Evolutionary conservation across 2,888 invertebrate species (phyloP).

Genomic region (Stenotaenia linearis): DNA sequence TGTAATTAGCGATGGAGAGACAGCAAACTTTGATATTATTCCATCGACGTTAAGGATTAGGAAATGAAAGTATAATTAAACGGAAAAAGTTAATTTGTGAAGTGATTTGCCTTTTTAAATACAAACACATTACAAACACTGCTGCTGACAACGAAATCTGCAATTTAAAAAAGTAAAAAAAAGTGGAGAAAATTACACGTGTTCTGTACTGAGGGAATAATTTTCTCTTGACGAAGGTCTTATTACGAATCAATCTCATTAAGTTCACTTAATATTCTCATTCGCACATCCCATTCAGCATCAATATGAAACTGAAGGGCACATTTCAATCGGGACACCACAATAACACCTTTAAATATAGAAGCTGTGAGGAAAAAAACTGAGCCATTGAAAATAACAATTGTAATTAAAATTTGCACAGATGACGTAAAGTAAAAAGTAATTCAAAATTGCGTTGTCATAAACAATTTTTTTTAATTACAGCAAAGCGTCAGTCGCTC

Average conservation of each 20-base stretch:
- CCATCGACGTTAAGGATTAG: not conserved
- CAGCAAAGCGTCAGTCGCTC: too few species aligned
- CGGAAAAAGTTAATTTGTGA: not conserved
- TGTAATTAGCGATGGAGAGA: not conserved
- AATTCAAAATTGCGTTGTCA: too few species aligned
- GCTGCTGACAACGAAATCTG: too few species aligned
- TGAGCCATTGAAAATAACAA: not conserved
- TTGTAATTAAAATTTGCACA: too few species aligned
- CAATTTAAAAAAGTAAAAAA: too few species aligned
- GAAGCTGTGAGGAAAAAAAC: too few species aligned
- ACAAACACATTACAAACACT: too few species aligned
- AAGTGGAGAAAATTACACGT: too few species aligned
- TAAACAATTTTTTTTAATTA: not conserved
- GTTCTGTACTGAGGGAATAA: too few species aligned
- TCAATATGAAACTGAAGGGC: not conserved
- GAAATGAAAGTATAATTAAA: not conserved
- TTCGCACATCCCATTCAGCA: not conserved
- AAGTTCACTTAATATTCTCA: not conserved
- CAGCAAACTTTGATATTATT: not conserved
- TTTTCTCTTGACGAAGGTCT: not conserved
- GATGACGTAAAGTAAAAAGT: too few species aligned
- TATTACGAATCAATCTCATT: not conserved
- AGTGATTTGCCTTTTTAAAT: too few species aligned
- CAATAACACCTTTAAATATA: too few species aligned
- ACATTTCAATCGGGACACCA: not conserved